Evolutionary conservation across 23 tunicate species (phyloP).

Genomic region (Oikopleura vanhoeffeni): DNA sequence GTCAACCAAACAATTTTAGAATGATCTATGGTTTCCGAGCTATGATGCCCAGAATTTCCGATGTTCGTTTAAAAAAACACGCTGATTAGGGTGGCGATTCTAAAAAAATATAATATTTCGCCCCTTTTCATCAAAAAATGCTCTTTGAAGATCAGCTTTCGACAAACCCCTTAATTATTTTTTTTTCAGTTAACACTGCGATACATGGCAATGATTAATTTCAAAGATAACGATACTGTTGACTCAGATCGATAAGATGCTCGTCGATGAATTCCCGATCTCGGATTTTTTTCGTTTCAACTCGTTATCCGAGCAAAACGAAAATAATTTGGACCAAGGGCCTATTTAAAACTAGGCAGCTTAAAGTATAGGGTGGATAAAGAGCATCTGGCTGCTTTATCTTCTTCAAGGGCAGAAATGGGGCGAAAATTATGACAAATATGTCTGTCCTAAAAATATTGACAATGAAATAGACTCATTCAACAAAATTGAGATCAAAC

Average conservation of each 20-base stretch:
- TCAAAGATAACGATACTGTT: conserved; percentile 67
- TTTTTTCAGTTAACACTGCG: conserved; percentile 28
- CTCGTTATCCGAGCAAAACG: not conserved
- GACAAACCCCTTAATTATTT: no score
- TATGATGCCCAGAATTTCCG: no score
- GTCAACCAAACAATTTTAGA: no score
- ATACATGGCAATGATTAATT: conserved; percentile 79
- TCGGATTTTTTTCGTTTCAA: conserved; percentile 39
- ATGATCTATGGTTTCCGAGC: no score
- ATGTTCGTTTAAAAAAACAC: no score
- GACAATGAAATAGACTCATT: not conserved
- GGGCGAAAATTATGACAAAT: not conserved
- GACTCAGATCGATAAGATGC: conserved; percentile 85
- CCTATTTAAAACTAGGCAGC: not conserved
- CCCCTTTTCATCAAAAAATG: no score
- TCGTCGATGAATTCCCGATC: conserved; percentile 69
- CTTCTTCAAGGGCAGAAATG: not conserved
- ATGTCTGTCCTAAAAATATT: not conserved
- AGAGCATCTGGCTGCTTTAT: not conserved
- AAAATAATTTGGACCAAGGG: not conserved
- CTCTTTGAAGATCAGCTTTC: no score
- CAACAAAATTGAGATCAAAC: not conserved
- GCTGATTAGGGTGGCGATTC: no score
- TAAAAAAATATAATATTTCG: no score
- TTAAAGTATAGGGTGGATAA: not conserved